Base-by-base conservation (phyloP, 2,797 vertebrate genomes). In the Iguana delicatissima region DNA sequence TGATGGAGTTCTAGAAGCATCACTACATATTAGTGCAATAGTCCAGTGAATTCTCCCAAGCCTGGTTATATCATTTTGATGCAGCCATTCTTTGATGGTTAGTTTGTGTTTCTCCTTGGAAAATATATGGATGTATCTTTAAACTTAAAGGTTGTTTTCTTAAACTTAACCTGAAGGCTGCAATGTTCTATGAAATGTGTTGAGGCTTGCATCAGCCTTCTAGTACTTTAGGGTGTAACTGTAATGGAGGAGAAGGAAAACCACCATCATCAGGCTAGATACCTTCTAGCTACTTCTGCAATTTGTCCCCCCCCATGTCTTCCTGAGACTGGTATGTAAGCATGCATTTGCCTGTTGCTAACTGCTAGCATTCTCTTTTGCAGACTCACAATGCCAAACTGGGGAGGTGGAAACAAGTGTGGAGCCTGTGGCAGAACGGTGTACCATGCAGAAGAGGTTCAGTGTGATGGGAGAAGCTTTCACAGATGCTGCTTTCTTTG, bases 401-500 rank as follows among this genome's bases (percentile, higher is more conserved):
- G 99, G 99, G 99, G 99, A 91, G 98, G 99, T 14, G 99, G 99
- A 77, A 99, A 99, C 97, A 98, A 98, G 91, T 99, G 99, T 0
- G 96, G 97, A 0, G 98, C 98, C 50, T 99, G 99, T 1, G 96
- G 96, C 13, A 97, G 97, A 84, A 98, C 97, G 0, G 99, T 99
- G 82, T 99, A 99, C 97, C 99, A 99, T 0, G 99, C 99, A 0
- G 99, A 99, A 94, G 99, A 99, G 92, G 98, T 99, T 90, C 98
- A 99, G 96, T 99, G 99, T 0, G 99, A 99, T 0, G 99, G 99
- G 6, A 97, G 98, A 94, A 98, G 98, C 94, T 99, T 98, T 96
- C 99, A 99, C 96, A 98, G 98, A 88, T 98, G 98, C 97, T 99
- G 99, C 91, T 99, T 99, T 80, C 98, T 98, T 88, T 99, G 99